phyloP scores from a whole-genome alignment of 2,797 vertebrate genomes.

The Cuniculus paca region DNA sequence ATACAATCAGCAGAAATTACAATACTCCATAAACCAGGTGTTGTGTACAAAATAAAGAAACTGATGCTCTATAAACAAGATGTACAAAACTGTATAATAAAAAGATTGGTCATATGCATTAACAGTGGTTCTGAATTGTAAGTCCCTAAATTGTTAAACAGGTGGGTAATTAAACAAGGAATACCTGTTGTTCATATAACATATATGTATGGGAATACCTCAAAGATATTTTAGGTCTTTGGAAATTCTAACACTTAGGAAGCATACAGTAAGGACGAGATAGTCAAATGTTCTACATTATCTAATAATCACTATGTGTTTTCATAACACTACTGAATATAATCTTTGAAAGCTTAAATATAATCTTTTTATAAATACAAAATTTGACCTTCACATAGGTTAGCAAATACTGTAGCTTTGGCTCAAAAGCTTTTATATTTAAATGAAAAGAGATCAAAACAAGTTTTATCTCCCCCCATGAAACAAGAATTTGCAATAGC shows the following conservation, averaged over 20 bases:
- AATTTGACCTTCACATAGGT: background rate
- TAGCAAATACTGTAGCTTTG: background rate
- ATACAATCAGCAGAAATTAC: background rate
- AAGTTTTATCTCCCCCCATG: background rate
- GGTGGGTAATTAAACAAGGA: background rate
- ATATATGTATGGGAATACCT: background rate
- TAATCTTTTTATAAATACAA: background rate
- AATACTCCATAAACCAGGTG: background rate
- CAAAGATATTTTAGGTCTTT: conserved; percentile 28
- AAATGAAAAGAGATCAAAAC: background rate
- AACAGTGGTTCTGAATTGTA: background rate
- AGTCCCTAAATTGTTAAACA: background rate
- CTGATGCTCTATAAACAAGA: background rate
- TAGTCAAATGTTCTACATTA: background rate
- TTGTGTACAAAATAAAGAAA: background rate
- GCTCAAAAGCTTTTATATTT: background rate
- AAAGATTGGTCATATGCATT: background rate
- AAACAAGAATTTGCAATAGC: background rate
- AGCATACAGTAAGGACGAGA: background rate
- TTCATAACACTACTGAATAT: background rate
- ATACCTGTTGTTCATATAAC: background rate
- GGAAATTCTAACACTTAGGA: conserved; percentile 19
- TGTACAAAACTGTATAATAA: background rate
- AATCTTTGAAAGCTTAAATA: conserved; percentile 17
- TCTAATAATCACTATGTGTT: background rate